These are phyloP conservation scores for Tenthredo amoena DNA, from an alignment of 2,888 invertebrate genomes.

Conservation along the genomic window DNA sequence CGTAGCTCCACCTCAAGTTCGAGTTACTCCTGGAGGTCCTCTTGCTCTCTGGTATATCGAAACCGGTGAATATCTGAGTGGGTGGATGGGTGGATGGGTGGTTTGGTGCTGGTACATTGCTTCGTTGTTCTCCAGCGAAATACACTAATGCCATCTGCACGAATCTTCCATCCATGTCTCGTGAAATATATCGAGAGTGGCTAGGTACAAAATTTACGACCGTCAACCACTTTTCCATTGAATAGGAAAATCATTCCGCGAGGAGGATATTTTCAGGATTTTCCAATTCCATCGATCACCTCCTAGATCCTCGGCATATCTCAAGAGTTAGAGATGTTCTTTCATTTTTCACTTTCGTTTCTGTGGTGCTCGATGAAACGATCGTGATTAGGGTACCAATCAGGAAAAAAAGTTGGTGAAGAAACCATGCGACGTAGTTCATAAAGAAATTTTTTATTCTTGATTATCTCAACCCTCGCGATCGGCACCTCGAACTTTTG, in stretches of 20 bases:
- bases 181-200: background rate
- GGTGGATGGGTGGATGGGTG: background rate
- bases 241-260: too few species aligned
- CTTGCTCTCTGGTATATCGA: background rate
- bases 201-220: background rate
- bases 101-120: background rate
- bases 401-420: background rate
- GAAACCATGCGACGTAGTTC: background rate
- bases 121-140: background rate
- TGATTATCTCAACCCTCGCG: background rate
- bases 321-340: background rate
- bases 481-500: background rate
- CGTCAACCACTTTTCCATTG: background rate
- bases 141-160: slow-evolving; percentile 28
- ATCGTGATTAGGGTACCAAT: background rate
- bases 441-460: background rate
- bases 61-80: slow-evolving; percentile 8
- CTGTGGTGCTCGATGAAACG: background rate
- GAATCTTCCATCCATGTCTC: background rate
- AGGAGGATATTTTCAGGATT: too few species aligned
- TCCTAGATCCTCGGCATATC: too few species aligned
- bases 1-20: slow-evolving; percentile 38
- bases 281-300: too few species aligned
- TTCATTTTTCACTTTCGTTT: background rate
- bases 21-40: slow-evolving; percentile 27